Evolutionary conservation across 2,113 vertebrate species (phyloP).

Genomic region (Mobula hypostoma): DNA sequence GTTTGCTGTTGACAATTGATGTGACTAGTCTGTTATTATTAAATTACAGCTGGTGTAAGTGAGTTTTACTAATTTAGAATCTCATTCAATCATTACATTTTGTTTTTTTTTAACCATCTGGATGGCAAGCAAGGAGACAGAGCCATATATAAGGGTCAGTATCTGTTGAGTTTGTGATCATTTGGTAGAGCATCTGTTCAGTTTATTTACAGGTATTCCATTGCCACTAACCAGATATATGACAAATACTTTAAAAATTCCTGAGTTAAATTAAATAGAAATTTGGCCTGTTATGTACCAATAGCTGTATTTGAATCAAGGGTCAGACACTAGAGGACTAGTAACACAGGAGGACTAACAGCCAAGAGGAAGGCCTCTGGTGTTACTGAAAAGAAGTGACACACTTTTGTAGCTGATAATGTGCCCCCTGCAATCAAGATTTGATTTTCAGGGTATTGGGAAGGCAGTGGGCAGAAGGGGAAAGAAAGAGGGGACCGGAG

Average conservation of each 20-base stretch:
- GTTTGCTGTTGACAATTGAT: slow-evolving; percentile 21
- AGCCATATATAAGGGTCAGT: neutral
- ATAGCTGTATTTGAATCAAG: no score
- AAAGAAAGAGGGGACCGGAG: no score
- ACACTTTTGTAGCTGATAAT: no score
- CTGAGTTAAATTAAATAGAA: neutral
- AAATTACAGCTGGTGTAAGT: slow-evolving; percentile 18
- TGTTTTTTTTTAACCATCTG: neutral
- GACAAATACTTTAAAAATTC: neutral
- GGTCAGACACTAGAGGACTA: no score
- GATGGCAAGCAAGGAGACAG: neutral
- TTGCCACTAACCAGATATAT: neutral
- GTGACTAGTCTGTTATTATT: slow-evolving; percentile 23
- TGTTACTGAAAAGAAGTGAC: no score
- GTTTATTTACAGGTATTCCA: neutral
- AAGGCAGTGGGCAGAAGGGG: no score
- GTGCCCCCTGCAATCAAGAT: no score
- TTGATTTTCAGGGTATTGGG: no score
- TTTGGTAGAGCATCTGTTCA: neutral
- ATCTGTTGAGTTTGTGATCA: neutral
- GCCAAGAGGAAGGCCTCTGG: no score
- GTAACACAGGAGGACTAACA: no score
- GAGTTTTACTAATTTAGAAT: neutral
- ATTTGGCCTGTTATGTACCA: no score
- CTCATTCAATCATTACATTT: slow-evolving; percentile 15